These are phyloP conservation scores for Gastrophryne carolinensis DNA, from an alignment of 2,797 vertebrate species.

Conservation along the genomic window DNA sequence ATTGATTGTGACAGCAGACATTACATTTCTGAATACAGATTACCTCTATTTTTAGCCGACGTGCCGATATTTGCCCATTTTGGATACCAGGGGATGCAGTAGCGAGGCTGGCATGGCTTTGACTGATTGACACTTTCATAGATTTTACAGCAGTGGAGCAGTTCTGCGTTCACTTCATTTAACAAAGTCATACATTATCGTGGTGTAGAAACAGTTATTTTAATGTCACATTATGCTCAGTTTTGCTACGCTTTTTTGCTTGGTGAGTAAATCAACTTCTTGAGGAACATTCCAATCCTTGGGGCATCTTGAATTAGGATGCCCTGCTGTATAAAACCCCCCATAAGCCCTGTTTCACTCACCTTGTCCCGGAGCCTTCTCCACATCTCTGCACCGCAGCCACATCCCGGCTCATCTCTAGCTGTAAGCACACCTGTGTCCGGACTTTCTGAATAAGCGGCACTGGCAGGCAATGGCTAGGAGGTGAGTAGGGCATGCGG, in stretches of 20 bases:
- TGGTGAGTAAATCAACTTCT: no score
- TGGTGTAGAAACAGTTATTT: not conserved
- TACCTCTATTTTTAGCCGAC: conserved; percentile 66
- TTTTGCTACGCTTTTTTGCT: not conserved
- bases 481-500: no score
- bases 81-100: not conserved
- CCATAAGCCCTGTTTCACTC: no score
- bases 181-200: not conserved
- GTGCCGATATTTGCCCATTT: conserved; percentile 58
- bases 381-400: no score
- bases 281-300: no score
- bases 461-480: no score
- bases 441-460: no score
- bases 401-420: no score
- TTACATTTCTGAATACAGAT: conserved; percentile 60
- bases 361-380: no score
- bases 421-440: no score
- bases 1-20: conserved; percentile 63
- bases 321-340: no score
- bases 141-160: not conserved
- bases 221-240: conserved; percentile 19
- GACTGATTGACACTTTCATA: not conserved
- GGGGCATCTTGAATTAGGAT: no score
- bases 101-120: conserved; percentile 11
- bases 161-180: not conserved